Percentiles rank a stretch among this genome's conserved stretches.
phyloP scores from a whole-genome alignment of 2,113 vertebrate genomes.

The Columbina picui region DNA sequence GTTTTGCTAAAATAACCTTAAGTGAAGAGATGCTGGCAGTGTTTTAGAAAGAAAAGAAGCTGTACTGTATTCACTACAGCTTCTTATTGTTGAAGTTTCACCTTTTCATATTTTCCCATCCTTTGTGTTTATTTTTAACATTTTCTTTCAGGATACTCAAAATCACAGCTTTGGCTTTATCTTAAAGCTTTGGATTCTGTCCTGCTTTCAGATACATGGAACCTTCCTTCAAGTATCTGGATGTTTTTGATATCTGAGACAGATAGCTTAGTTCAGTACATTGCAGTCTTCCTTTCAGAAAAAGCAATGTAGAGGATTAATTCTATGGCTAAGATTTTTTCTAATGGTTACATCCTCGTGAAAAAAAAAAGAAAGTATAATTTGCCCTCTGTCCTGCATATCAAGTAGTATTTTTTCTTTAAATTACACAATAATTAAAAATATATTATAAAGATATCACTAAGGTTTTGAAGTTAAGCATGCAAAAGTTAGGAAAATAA shows the following conservation, averaged over 20 bases:
- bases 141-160: conserved; percentile 8
- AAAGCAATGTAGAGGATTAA: neutral
- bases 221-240: neutral
- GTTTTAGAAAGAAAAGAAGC: conserved; percentile 21
- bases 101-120: neutral
- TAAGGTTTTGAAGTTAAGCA: neutral
- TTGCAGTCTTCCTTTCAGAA: neutral
- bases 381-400: conserved; percentile 10
- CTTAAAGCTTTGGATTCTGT: neutral
- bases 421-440: neutral
- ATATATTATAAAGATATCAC: neutral
- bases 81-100: conserved; percentile 3
- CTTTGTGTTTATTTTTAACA: conserved; percentile 22
- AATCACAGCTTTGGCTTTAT: neutral
- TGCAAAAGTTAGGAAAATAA: neutral
- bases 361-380: neutral
- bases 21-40: neutral
- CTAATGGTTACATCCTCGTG: neutral
- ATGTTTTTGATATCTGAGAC: neutral
- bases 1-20: conserved; percentile 44
- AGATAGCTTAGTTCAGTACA: neutral
- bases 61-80: neutral
- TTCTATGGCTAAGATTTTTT: neutral
- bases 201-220: neutral
- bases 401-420: conserved; percentile 37